Percentiles rank a stretch among this genome's conserved stretches.
Conservation (phyloP, 2,797 vertebrate species). For the Crocidura indochinensis region DNA sequence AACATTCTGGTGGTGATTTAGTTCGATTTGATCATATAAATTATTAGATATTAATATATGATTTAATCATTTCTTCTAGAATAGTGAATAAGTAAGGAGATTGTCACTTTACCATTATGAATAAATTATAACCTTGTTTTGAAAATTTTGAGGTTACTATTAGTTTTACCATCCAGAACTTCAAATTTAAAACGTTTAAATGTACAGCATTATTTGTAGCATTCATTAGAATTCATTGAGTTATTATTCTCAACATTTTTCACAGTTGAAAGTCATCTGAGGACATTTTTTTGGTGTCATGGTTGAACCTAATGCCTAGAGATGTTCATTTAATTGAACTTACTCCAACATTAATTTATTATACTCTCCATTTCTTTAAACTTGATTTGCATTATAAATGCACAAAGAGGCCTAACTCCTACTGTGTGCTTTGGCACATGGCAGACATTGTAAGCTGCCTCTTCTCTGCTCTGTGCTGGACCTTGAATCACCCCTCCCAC, state of each 20-base stretch:
- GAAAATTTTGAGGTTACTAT: conserved; percentile 4
- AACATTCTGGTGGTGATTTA: conserved; percentile 75
- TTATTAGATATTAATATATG: conserved; percentile 81
- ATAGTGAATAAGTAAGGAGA: background rate
- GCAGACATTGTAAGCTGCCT: too few species aligned
- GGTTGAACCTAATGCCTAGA: conserved; percentile 17
- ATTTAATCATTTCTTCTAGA: conserved; percentile 67
- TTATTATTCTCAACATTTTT: background rate
- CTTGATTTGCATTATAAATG: conserved; percentile 57
- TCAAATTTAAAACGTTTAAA: conserved; percentile 18
- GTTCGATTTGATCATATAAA: conserved; percentile 71
- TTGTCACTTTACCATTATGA: background rate
- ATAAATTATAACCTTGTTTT: conserved; percentile 1
- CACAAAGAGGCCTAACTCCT: background rate
- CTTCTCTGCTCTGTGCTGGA: too few species aligned
- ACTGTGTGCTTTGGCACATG: too few species aligned
- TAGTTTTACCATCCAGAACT: background rate
- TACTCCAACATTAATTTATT: background rate
- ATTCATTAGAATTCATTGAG: conserved; percentile 50
- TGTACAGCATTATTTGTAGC: background rate
- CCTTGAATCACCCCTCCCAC: too few species aligned
- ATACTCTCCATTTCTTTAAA: conserved; percentile 67
- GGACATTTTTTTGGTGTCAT: conserved; percentile 61
- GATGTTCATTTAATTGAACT: conserved; percentile 38
- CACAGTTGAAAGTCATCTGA: conserved; percentile 35